These are phyloP conservation scores for Aphidius gifuensis DNA, from an alignment of 1,140 invertebrate species.

Conservation along the genomic window DNA sequence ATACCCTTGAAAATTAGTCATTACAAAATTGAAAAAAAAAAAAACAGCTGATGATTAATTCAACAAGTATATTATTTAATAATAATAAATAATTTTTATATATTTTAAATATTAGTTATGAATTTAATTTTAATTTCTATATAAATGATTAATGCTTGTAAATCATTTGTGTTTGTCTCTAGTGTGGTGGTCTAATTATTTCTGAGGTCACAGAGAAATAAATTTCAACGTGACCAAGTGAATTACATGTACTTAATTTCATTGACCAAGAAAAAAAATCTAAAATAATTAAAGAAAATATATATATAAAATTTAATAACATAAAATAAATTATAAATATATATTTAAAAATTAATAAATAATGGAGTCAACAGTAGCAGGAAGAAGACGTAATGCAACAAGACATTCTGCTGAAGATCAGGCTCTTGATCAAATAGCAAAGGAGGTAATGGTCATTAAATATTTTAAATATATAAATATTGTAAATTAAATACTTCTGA, in stretches of 20 bases:
- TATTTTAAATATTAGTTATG: too few species aligned
- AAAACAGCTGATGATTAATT: too few species aligned
- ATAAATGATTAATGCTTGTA: too few species aligned
- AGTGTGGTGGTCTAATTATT: slow-evolving; percentile 34
- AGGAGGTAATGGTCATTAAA: slow-evolving; percentile 66
- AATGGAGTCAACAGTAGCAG: slow-evolving; percentile 66
- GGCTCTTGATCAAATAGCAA: slow-evolving; percentile 84
- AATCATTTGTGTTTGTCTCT: slow-evolving; percentile 27
- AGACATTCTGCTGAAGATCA: slow-evolving; percentile 82
- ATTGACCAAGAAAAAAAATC: too few species aligned
- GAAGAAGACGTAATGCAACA: slow-evolving; percentile 67
- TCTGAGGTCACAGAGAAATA: slow-evolving; percentile 29
- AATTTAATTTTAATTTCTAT: too few species aligned
- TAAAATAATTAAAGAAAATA: slow-evolving; percentile 2
- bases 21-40: too few species aligned
- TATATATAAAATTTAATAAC: slow-evolving; percentile 14
- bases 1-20: too few species aligned
- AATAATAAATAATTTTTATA: too few species aligned
- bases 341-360: slow-evolving; percentile 23
- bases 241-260: background rate
- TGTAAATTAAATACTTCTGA: too few species aligned
- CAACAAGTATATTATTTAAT: too few species aligned
- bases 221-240: too few species aligned
- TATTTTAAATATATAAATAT: slow-evolving; percentile 1
- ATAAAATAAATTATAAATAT: slow-evolving; percentile 11